Evolutionary conservation across 2,797 vertebrate species (phyloP), one percentile per base, ranked within the genome.

Genomic region (Poecilia gillii): DNA sequence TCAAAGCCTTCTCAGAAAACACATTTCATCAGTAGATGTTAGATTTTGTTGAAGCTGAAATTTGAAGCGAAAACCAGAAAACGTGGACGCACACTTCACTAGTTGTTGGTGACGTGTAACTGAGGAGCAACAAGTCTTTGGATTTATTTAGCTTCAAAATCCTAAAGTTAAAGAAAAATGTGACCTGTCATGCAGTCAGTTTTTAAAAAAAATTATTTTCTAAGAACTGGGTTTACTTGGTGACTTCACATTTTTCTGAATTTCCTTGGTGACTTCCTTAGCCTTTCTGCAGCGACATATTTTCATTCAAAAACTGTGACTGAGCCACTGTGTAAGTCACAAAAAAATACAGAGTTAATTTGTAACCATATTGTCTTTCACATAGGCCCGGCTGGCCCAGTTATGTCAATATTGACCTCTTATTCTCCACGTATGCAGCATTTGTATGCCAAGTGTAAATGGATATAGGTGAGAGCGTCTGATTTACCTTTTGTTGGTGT

Each of bases 391-490:
- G 8, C 68, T 11, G 55, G 33, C 51, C 57, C 43, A 72, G 77
- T 80, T 80, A 74, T 79, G 80, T 87, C 87, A 90, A 92, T 90
- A 91, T 88, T 89, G 64, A 53, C 76, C 53, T 57, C 43, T 1
- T 49, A 59, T 79, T 85, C 46, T 87, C 43, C 77, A n/a, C 53
- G 41, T 74, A 18, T 74, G 41, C 14, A 25, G 41, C 13, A n/a
- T 89, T 89, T 87, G 84, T 87, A 49, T 31, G 28, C 1, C 2
- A 16, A 6, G 49, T 88, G 90, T 92, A 92, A 93, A 83, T 25
- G 31, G 81, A 93, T 89, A 91, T 87, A 87, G 85, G 86, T 93
- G 88, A 82, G 87, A 86, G 72, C 0, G 1, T 78, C 18, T 73
- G 62, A 7, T 71, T 85, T 51, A 51, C 2, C 70, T 33, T 77